These are phyloP conservation scores for Antigone vipio DNA, from an alignment of 2,113 vertebrate genomes.

Conservation along the genomic window DNA sequence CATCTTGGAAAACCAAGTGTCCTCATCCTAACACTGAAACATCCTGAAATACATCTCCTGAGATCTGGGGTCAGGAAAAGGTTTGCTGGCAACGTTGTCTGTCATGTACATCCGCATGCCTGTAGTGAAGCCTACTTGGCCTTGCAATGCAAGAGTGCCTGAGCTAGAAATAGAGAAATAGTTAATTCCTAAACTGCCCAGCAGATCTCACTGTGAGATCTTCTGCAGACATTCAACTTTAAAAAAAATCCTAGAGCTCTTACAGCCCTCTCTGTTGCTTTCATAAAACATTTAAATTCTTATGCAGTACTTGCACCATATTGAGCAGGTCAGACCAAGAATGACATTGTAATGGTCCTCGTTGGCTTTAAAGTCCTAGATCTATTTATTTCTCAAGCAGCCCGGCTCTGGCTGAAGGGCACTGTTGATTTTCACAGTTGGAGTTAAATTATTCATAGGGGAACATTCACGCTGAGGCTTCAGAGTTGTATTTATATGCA, in stretches of 20 bases:
- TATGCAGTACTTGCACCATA: background rate
- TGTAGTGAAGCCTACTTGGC: background rate
- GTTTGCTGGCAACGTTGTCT: background rate
- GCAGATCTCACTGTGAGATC: background rate
- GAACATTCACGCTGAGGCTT: background rate
- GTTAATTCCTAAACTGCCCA: background rate
- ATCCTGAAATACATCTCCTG: background rate
- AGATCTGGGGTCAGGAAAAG: background rate
- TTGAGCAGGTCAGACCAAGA: background rate
- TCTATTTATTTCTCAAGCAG: background rate
- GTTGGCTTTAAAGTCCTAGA: background rate
- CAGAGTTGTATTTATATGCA: background rate
- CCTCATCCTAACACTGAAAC: background rate
- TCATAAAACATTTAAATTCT: background rate
- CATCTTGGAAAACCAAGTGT: background rate
- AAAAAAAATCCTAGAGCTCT: background rate
- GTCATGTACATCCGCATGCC: background rate
- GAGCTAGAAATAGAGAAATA: background rate
- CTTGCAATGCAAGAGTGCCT: background rate
- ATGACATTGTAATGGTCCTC: background rate
- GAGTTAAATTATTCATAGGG: background rate
- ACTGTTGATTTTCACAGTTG: background rate
- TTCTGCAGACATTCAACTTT: background rate
- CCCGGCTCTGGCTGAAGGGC: background rate
- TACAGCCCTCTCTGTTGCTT: background rate